Evolutionary conservation across 2,113 vertebrate genomes (phyloP).

Genomic region (Spea multiplicata): DNA sequence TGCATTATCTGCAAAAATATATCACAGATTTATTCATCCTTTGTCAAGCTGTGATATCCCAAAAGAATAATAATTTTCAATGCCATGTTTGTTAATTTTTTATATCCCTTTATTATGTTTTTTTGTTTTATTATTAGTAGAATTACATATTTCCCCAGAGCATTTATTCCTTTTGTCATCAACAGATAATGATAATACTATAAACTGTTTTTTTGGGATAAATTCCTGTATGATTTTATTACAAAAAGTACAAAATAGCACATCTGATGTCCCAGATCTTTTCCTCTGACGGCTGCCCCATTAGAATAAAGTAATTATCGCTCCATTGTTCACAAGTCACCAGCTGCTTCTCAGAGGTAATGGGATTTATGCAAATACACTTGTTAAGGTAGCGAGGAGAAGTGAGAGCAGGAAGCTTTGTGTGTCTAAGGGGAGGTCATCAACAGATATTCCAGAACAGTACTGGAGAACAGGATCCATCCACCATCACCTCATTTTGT

Average conservation of each 20-base stretch:
- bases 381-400: slow-evolving; percentile 44
- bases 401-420: slow-evolving; percentile 26
- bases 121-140: neutral
- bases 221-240: slow-evolving; percentile 25
- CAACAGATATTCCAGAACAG: slow-evolving; percentile 12
- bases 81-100: neutral
- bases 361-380: slow-evolving; percentile 48
- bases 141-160: neutral
- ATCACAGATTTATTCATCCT: neutral
- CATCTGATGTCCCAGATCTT: slow-evolving; percentile 43
- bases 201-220: neutral
- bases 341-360: slow-evolving; percentile 48
- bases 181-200: neutral
- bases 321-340: slow-evolving; percentile 43
- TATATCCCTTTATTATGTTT: neutral
- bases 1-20: too few relatives aligned
- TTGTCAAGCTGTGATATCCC: neutral
- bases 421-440: slow-evolving; percentile 38
- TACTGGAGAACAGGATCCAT: neutral
- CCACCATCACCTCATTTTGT: slow-evolving; percentile 6
- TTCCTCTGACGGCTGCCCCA: slow-evolving; percentile 39
- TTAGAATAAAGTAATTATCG: slow-evolving; percentile 50
- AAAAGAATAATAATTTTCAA: neutral
- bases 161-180: neutral
- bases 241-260: slow-evolving; percentile 42